These are phyloP conservation scores for Pteronotus mesoamericanus DNA, from an alignment of 2,797 vertebrate species.

Conservation along the genomic window DNA sequence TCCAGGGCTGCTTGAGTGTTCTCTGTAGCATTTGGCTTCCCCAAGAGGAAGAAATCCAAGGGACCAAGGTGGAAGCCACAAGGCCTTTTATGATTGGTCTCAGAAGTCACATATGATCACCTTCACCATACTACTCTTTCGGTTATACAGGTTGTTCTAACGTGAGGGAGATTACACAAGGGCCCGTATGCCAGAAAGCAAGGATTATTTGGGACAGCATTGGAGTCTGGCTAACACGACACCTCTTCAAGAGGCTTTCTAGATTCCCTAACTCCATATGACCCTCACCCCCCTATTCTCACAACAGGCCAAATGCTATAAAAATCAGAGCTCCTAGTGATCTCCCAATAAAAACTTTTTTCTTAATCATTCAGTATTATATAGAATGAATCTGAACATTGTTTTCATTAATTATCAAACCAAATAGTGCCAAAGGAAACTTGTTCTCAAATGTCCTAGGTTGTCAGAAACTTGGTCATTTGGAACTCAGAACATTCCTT, in stretches of 20 bases:
- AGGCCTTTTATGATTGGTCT: background rate
- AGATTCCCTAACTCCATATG: background rate
- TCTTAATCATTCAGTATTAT: background rate
- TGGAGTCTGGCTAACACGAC: background rate
- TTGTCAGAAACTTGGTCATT: background rate
- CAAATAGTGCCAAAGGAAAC: background rate
- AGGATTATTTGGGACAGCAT: background rate
- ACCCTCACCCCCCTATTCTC: background rate
- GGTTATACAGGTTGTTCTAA: background rate
- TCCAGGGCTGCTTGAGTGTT: background rate
- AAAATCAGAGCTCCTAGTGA: background rate
- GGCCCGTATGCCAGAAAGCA: background rate
- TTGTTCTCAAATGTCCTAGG: background rate
- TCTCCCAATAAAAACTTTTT: background rate
- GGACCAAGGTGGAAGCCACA: background rate
- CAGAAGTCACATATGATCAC: background rate
- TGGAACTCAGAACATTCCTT: background rate
- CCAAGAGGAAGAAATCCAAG: background rate
- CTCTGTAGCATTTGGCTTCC: background rate
- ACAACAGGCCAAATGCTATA: background rate
- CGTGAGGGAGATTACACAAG: background rate
- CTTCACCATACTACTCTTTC: background rate
- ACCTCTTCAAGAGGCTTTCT: background rate
- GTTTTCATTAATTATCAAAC: constrained; percentile 12
- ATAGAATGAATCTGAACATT: background rate